phyloP scores from a whole-genome alignment of 2,113 vertebrate genomes.

The Elephantulus edwardii region DNA sequence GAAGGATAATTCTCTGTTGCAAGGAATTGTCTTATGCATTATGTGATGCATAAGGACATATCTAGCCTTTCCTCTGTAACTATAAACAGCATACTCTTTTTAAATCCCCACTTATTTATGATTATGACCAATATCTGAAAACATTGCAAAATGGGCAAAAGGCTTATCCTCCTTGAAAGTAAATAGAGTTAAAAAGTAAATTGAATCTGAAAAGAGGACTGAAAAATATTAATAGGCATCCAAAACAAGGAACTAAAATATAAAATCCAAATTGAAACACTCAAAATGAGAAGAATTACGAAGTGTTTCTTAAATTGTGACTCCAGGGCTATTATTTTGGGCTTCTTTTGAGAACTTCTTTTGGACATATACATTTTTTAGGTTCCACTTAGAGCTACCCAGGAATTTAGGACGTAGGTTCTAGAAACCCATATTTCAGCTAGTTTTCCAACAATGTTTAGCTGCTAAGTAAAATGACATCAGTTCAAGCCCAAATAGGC shows the following conservation, averaged over 20 bases:
- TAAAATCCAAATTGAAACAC: background rate
- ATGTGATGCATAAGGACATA: background rate
- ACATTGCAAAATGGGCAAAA: background rate
- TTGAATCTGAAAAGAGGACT: constrained; percentile 11
- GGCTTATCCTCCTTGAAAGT: too few relatives aligned
- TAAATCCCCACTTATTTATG: background rate
- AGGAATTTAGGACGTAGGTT: background rate
- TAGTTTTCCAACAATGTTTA: background rate
- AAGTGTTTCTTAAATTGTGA: background rate
- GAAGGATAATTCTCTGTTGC: background rate
- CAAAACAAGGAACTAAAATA: background rate
- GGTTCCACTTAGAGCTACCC: accelerated
- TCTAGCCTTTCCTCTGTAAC: background rate
- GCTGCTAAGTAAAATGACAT: too few relatives aligned
- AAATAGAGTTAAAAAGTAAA: background rate
- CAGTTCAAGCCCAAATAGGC: too few relatives aligned
- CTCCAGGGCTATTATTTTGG: background rate
- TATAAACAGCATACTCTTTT: background rate
- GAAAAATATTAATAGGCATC: background rate
- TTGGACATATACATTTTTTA: background rate
- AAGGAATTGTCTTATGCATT: background rate
- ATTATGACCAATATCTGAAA: background rate
- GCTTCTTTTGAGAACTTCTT: background rate
- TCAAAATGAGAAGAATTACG: background rate
- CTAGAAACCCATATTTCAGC: background rate